Percentiles rank a stretch among this genome's conserved stretches.
Evolutionary conservation across 2,888 invertebrate genomes (phyloP).

Genomic region (Sarcophaga subvicina): DNA sequence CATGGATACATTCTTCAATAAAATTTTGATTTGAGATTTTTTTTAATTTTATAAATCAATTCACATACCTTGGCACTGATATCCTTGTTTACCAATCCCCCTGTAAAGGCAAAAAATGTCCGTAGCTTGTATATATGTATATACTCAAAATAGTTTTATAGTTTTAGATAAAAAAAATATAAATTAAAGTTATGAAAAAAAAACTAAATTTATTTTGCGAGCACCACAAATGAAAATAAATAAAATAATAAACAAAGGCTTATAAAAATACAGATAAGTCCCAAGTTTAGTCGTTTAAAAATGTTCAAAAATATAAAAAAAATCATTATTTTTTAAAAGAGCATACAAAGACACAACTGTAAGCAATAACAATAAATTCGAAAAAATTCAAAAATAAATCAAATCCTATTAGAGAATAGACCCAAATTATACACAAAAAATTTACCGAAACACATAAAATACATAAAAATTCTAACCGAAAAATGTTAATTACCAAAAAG

Average conservation of each 20-base stretch:
- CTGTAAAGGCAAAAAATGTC: conserved; percentile 86
- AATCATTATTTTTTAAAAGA: conserved; percentile 18
- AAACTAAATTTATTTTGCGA: conserved; percentile 43
- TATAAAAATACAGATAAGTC: conserved; percentile 43
- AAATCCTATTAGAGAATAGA: background rate
- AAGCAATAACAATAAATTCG: conserved; percentile 49
- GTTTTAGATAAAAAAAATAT: conserved; percentile 48
- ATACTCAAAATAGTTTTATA: conserved; percentile 67
- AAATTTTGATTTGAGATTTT: conserved; percentile 48
- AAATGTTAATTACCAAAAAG: conserved; percentile 72
- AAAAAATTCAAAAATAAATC: conserved; percentile 38
- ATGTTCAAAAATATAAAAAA: conserved; percentile 25
- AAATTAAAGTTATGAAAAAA: conserved; percentile 51
- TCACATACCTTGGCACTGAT: conserved; percentile 96
- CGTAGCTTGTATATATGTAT: conserved; percentile 79
- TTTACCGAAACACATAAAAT: conserved; percentile 39
- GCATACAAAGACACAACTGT: conserved; percentile 57
- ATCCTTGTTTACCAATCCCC: conserved; percentile 98
- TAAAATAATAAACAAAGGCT: conserved; percentile 37
- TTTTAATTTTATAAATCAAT: conserved; percentile 68
- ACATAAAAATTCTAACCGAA: conserved; percentile 70
- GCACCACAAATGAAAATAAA: conserved; percentile 55
- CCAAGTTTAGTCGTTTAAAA: conserved; percentile 27
- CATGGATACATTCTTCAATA: conserved; percentile 50
- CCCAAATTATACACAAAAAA: conserved; percentile 38